A percentile compares a stretch with the other conserved stretches of the same genome.
Conservation (phyloP, 2,888 invertebrate genomes). For the Lasius fuliginosus region DNA sequence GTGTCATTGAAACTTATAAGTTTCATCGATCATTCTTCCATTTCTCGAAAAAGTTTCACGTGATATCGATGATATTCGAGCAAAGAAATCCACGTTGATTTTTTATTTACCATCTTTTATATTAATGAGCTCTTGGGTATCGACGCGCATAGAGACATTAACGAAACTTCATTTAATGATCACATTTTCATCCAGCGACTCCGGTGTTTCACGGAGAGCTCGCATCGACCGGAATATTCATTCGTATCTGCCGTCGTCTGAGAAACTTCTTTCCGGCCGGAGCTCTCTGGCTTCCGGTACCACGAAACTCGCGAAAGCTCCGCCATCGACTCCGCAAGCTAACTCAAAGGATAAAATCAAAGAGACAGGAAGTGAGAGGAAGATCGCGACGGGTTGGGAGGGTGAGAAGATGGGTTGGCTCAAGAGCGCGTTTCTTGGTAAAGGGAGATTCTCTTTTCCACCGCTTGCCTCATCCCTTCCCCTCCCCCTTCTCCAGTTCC, state of each 20-base stretch:
- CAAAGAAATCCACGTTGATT: background rate
- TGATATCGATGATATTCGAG: background rate
- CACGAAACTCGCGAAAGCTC: conserved; percentile 59
- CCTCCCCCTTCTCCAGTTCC: background rate
- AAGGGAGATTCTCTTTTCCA: conserved; percentile 70
- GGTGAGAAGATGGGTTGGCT: conserved; percentile 8
- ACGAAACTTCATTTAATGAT: conserved; percentile 29
- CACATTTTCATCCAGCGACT: conserved; percentile 6
- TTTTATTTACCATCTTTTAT: background rate
- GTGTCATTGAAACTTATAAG: background rate
- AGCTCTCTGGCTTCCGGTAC: conserved; percentile 49
- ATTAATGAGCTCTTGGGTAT: conserved; percentile 32
- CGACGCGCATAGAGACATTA: background rate
- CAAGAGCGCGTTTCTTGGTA: conserved; percentile 43
- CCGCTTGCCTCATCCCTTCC: conserved; percentile 49
- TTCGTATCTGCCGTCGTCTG: conserved; percentile 56
- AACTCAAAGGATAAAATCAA: conserved; percentile 70
- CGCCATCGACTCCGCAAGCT: conserved; percentile 53
- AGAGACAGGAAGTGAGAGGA: conserved; percentile 61
- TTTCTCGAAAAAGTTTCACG: background rate
- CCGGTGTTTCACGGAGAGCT: conserved; percentile 14
- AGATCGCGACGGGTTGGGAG: background rate
- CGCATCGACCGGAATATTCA: conserved; percentile 58
- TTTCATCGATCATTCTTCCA: background rate
- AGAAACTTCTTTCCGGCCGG: conserved; percentile 61